Conservation (phyloP, 2,113 vertebrate genomes). For the Lepus europaeus region DNA sequence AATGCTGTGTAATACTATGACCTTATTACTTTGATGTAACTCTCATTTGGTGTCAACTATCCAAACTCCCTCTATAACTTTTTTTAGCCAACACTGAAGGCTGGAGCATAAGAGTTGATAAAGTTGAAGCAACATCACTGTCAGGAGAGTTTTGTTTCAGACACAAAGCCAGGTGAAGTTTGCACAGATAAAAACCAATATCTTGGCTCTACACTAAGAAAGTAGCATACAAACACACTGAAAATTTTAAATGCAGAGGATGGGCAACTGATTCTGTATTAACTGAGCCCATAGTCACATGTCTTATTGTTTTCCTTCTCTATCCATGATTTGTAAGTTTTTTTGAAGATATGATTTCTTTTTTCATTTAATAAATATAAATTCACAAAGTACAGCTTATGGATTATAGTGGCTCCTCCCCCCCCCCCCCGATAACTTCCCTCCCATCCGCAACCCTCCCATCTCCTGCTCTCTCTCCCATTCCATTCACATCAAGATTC, state of each 20-base stretch:
- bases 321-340: background rate
- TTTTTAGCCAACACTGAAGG: background rate
- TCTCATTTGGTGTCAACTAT: background rate
- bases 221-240: background rate
- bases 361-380: too few relatives aligned
- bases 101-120: background rate
- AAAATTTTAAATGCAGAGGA: background rate
- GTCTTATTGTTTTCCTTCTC: background rate
- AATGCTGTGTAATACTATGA: too few relatives aligned
- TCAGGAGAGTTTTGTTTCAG: background rate
- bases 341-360: too few relatives aligned
- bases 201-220: background rate
- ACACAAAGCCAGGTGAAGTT: background rate
- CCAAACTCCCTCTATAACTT: background rate
- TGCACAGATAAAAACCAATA: background rate
- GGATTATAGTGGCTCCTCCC: too few relatives aligned
- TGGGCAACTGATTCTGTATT: background rate
- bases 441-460: too few relatives aligned
- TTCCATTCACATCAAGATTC: too few relatives aligned
- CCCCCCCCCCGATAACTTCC: too few relatives aligned
- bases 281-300: background rate
- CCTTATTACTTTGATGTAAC: too few relatives aligned
- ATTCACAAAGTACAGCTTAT: too few relatives aligned
- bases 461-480: too few relatives aligned
- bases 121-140: background rate